A percentile compares a stretch with the other conserved stretches of the same genome.
Evolutionary conservation across 2,888 invertebrate species (phyloP).

Genomic region (Caenorhabditis sp.): DNA sequence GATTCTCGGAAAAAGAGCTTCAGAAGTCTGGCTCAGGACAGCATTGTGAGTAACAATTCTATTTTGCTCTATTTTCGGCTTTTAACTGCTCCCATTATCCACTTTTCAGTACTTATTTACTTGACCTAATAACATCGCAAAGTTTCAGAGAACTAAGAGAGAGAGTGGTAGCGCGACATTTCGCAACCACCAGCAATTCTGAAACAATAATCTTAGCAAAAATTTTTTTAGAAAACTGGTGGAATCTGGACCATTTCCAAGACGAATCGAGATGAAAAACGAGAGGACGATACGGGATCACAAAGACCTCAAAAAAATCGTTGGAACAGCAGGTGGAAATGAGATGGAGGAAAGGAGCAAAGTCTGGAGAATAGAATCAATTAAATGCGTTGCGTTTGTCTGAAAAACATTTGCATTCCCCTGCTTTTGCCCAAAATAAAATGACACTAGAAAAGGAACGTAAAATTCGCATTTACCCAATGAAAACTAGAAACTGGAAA

Average conservation of each 20-base stretch:
- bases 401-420: no score
- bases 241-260: slow-evolving; percentile 60
- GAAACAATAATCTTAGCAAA: no score
- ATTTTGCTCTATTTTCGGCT: slow-evolving; percentile 28
- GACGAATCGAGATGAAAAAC: slow-evolving; percentile 32
- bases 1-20: slow-evolving; percentile 10
- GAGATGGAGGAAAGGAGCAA: neutral
- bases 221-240: slow-evolving; percentile 44
- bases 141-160: neutral
- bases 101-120: no score
- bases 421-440: no score
- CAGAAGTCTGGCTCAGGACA: slow-evolving; percentile 30
- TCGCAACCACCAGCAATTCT: no score
- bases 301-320: slow-evolving; percentile 4
- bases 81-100: neutral
- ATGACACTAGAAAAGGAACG: slow-evolving; percentile 5
- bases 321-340: slow-evolving; percentile 50
- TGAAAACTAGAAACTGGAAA: slow-evolving; percentile 20
- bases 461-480: slow-evolving; percentile 47
- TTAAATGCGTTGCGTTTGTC: no score
- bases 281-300: slow-evolving; percentile 56
- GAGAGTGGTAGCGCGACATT: no score
- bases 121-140: slow-evolving; percentile 2
- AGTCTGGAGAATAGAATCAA: slow-evolving; percentile 1
- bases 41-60: slow-evolving; percentile 45